A percentile compares a stretch with the other conserved stretches of the same genome.
phyloP scores from a whole-genome alignment of 1,140 invertebrate genomes.

The Periplaneta americana region DNA sequence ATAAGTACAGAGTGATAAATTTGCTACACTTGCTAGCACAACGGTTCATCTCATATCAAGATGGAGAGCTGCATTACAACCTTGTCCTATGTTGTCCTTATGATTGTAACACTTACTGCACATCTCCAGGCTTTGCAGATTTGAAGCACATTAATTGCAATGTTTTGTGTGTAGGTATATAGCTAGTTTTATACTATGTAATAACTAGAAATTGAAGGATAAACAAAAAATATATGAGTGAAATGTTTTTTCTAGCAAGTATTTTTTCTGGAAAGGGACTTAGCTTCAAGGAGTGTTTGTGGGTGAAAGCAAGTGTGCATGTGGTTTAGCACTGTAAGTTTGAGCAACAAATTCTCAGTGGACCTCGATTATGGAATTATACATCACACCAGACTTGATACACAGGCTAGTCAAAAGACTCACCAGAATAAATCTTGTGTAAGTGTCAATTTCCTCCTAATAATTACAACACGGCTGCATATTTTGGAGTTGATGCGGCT shows the following conservation, averaged over 20 bases:
- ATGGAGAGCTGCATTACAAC: background rate
- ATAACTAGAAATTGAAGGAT: background rate
- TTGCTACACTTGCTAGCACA: background rate
- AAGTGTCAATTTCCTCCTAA: background rate
- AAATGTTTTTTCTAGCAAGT: background rate
- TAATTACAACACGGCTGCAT: background rate
- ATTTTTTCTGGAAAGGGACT: conserved; percentile 5
- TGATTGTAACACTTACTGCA: background rate
- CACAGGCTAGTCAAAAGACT: background rate
- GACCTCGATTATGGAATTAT: background rate
- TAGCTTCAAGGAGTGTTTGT: background rate
- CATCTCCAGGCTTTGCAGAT: background rate
- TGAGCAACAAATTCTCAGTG: background rate
- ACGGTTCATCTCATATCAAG: background rate
- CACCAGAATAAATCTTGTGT: background rate
- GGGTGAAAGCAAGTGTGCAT: conserved; percentile 1
- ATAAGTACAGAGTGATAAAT: background rate
- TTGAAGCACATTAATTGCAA: background rate
- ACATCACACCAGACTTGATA: background rate
- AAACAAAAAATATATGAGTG: background rate
- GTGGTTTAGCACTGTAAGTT: background rate
- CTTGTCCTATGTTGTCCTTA: background rate
- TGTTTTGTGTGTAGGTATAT: conserved; percentile 4
- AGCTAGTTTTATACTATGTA: conserved; percentile 10
- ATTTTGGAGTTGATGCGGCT: background rate